Conservation (phyloP, 2,113 vertebrate genomes). For the Tenebrosternarchus preto region DNA sequence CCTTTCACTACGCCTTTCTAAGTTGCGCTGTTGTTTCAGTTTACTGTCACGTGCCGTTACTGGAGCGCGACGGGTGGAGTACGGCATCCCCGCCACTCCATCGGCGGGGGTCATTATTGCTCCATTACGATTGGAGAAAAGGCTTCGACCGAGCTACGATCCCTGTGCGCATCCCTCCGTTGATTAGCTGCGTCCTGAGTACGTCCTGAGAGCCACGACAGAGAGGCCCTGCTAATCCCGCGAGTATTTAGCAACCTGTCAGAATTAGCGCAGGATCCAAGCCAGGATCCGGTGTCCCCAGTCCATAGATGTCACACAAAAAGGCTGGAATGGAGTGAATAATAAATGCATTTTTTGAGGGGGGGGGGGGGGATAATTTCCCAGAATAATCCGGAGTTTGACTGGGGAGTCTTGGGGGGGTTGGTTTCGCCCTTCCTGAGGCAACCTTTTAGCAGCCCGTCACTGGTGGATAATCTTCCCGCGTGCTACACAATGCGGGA, state of each 20-base stretch:
- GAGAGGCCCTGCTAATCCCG: slow-evolving; percentile 69
- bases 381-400: slow-evolving; percentile 73
- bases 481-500: slow-evolving; percentile 73
- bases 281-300: slow-evolving; percentile 68
- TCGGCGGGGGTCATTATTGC: slow-evolving; percentile 47
- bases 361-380: slow-evolving; percentile 63
- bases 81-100: slow-evolving; percentile 39
- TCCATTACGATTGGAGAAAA: too few relatives aligned
- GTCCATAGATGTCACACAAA: slow-evolving; percentile 66
- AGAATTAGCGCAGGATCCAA: slow-evolving; percentile 66
- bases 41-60: slow-evolving; percentile 61
- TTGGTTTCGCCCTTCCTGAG: slow-evolving; percentile 59
- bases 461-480: slow-evolving; percentile 76
- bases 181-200: slow-evolving; percentile 59
- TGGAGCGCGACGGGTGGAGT: slow-evolving; percentile 29
- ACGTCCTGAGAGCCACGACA: slow-evolving; percentile 57
- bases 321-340: slow-evolving; percentile 57
- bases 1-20: slow-evolving; percentile 65
- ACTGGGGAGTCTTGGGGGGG: slow-evolving; percentile 65
- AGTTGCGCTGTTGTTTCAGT: slow-evolving; percentile 67
- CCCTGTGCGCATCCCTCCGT: slow-evolving; percentile 51
- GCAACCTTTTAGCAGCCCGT: slow-evolving; percentile 74
- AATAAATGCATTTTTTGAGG: slow-evolving; percentile 70
- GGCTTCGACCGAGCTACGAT: too few relatives aligned
- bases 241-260: slow-evolving; percentile 65